Conservation (phyloP, 2,888 invertebrate genomes). For the Philhelius pedissequus region DNA sequence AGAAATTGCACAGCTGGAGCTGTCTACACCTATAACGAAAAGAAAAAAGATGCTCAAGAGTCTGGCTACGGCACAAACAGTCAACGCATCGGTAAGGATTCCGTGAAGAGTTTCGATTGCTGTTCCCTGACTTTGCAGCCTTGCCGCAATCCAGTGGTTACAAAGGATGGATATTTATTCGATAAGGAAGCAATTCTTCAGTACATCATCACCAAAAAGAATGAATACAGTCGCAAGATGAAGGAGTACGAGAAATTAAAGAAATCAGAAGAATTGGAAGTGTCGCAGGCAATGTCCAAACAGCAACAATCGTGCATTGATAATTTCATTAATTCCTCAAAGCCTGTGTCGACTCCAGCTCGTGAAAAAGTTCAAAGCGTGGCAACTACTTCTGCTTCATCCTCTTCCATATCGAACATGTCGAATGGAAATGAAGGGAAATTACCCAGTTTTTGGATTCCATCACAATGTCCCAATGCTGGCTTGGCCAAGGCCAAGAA, state of each 20-base stretch:
- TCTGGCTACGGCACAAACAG: conserved; percentile 95
- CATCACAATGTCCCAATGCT: conserved; percentile 93
- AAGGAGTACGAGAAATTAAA: conserved; percentile 96
- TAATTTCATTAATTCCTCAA: conserved; percentile 90
- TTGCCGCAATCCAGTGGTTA: conserved; percentile 94
- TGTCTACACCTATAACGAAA: conserved; percentile 98
- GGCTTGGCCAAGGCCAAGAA: conserved; percentile 85
- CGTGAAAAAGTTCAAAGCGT: conserved; percentile 33
- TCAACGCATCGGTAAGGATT: conserved; percentile 89
- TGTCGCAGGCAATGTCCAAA: conserved; percentile 80
- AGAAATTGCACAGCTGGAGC: conserved; percentile 99
- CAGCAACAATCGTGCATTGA: conserved; percentile 84
- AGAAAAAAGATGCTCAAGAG: conserved; percentile 95
- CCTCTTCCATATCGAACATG: conserved; percentile 87
- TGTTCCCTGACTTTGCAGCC: conserved; percentile 98
- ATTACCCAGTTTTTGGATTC: conserved; percentile 98
- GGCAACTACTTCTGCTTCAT: conserved; percentile 72
- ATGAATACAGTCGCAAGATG: conserved; percentile 91
- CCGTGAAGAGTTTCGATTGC: conserved; percentile 94
- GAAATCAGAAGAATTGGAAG: conserved; percentile 86
- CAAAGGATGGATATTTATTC: conserved; percentile 94
- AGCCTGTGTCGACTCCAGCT: conserved; percentile 75
- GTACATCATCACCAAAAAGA: conserved; percentile 96
- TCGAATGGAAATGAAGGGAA: conserved; percentile 87
- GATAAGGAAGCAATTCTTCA: conserved; percentile 98